Evolutionary conservation across 2,797 vertebrate species (phyloP).

Genomic region (Gambelia wislizenii): DNA sequence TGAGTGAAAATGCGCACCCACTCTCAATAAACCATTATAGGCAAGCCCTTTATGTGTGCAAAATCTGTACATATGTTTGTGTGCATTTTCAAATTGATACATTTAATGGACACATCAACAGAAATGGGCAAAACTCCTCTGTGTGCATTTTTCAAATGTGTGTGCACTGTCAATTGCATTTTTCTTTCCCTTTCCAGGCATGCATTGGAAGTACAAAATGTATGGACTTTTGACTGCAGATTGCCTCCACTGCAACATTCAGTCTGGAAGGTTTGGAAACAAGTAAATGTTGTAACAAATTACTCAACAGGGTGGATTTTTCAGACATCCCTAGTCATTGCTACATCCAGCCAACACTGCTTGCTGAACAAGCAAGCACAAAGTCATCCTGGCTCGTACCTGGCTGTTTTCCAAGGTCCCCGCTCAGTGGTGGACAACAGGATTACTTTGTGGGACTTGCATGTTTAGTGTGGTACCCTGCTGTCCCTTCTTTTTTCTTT

Average conservation of each 20-base stretch:
- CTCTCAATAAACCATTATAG: too few species aligned
- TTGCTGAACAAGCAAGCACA: neutral
- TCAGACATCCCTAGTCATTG: neutral
- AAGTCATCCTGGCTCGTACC: neutral
- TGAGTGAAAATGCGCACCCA: too few species aligned
- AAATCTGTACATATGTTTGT: too few species aligned
- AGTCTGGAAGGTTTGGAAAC: neutral
- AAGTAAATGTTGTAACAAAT: neutral
- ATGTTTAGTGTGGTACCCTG: neutral
- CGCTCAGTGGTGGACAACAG: neutral
- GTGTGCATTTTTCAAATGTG: too few species aligned
- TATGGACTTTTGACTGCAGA: neutral
- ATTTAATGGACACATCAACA: too few species aligned
- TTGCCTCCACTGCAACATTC: neutral
- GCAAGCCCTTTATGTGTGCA: too few species aligned
- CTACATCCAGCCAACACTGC: neutral
- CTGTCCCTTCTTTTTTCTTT: neutral
- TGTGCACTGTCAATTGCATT: neutral
- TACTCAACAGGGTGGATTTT: neutral
- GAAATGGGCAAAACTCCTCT: too few species aligned
- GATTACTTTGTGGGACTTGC: accelerated
- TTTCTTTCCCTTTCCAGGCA: neutral
- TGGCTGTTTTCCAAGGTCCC: neutral
- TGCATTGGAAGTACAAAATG: neutral
- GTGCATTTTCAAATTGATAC: too few species aligned